Evolutionary conservation across 2,113 vertebrate genomes (phyloP), one percentile per base, ranked within the genome.

Genomic region (Halichoeres trimaculatus): DNA sequence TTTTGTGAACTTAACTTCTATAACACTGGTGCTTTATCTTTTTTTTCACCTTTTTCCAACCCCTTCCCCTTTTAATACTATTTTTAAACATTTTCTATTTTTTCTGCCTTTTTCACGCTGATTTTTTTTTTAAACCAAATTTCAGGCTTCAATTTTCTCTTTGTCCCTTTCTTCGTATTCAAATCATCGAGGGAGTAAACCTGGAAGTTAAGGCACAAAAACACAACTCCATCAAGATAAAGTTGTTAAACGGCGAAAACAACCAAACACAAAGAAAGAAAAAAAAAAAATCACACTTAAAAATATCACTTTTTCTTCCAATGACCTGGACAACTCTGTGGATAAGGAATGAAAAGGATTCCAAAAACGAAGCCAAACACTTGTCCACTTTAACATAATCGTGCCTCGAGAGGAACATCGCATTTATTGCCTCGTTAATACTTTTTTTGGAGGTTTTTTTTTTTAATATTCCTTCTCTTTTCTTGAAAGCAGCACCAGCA

Each of bases 291-390:
- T 30, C 30, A 88, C 84, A 86, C 85, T 91, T 90, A 93, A 94
- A 93, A 88, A 85, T 87, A 84, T 89, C 79, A 76, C 77, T 89
- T 90, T 84, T 83, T 80, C 81, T 89, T 78, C 74, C n/a, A 83
- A 85, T 74, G 67, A 82, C 80, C 74, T 76, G 35, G 79, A 85
- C 75, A 65, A 50, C 38, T 89, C 85, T 80, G 80, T 72, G 85
- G 84, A 83, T 74, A 78, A 90, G 84, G 86, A 90, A 86, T 89
- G 86, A 88, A 80, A 86, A 83, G 55, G 67, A 80, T 72, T 47
- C 54, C 67, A 81, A 68, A 84, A 78, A 76, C 41, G 77, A 83
- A 86, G 63, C 59, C 63, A 76, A 90, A 80, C 68, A 64, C 47
- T 55, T 72, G 76, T 86, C 88, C 77, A 88, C 78, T 91, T 89